A percentile compares a stretch with the other conserved stretches of the same genome.
phyloP scores from a whole-genome alignment of 2,113 vertebrate genomes.

The Melanostigma gelatinosum region DNA sequence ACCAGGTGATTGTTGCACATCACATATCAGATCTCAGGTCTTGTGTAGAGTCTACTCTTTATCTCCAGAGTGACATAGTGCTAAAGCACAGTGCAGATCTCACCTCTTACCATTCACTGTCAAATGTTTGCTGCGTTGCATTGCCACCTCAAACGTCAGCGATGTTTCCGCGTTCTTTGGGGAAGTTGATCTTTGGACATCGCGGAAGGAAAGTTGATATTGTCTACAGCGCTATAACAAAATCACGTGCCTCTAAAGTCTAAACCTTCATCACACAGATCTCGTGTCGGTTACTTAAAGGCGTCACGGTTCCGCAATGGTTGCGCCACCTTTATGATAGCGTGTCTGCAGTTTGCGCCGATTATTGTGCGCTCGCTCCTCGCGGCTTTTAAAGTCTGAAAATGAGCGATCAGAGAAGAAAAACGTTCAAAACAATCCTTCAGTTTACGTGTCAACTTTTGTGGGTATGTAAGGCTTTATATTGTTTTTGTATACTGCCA shows the following conservation, averaged over 20 bases:
- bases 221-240: too few species aligned
- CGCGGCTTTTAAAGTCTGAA: neutral
- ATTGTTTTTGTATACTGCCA: neutral
- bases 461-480: constrained; percentile 59
- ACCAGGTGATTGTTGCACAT: neutral
- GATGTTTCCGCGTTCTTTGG: constrained; percentile 22
- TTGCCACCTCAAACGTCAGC: neutral
- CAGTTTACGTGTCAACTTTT: constrained; percentile 59
- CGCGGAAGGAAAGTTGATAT: neutral
- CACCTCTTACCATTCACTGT: too few species aligned
- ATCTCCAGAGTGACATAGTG: neutral
- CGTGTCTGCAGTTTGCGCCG: neutral
- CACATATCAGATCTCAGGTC: neutral
- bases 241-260: neutral
- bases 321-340: neutral
- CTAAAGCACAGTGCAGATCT: neutral
- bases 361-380: neutral
- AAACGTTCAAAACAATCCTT: constrained; percentile 23
- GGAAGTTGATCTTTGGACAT: constrained; percentile 7
- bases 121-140: neutral
- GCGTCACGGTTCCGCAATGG: neutral
- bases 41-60: neutral
- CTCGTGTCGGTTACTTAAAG: neutral
- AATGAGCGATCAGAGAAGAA: constrained; percentile 38
- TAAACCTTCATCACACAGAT: neutral